Conservation (phyloP, 2,797 vertebrate genomes). For the Astyanax mexicanus region DNA sequence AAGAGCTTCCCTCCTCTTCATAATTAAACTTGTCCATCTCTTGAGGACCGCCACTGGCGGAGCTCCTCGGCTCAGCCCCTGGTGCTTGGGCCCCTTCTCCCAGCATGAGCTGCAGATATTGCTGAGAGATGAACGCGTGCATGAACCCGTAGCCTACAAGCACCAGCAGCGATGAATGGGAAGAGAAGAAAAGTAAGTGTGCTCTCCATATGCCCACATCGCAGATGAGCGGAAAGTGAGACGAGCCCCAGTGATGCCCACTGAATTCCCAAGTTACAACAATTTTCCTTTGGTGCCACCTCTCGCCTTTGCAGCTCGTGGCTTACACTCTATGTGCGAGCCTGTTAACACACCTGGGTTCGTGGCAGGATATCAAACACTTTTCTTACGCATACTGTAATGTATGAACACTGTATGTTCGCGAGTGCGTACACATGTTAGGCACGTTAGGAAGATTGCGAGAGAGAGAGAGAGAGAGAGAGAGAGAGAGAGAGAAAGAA, state of each 20-base stretch:
- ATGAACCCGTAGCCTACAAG: constrained; percentile 30
- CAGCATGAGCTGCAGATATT: constrained; percentile 23
- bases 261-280: constrained; percentile 75
- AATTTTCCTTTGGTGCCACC: constrained; percentile 72
- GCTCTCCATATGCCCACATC: constrained; percentile 48
- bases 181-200: too few relatives aligned
- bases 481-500: not conserved
- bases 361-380: constrained; percentile 72
- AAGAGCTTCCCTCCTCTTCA: constrained; percentile 77
- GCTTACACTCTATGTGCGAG: constrained; percentile 77
- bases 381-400: constrained; percentile 21
- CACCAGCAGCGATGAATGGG: constrained; percentile 27
- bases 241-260: constrained; percentile 68
- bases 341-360: constrained; percentile 79
- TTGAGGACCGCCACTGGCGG: constrained; percentile 74
- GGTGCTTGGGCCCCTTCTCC: constrained; percentile 31
- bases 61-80: constrained; percentile 61
- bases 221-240: constrained; percentile 68
- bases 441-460: constrained; percentile 22
- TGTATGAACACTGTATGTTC: constrained; percentile 66
- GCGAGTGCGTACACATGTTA: constrained; percentile 62
- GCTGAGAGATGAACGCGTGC: constrained; percentile 28
- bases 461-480: constrained; percentile 19
- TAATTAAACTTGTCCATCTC: constrained; percentile 83
- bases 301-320: constrained; percentile 63